Percentiles rank a stretch among this genome's conserved stretches.
Evolutionary conservation across 2,113 vertebrate species (phyloP).

Genomic region (Thomomys bottae): DNA sequence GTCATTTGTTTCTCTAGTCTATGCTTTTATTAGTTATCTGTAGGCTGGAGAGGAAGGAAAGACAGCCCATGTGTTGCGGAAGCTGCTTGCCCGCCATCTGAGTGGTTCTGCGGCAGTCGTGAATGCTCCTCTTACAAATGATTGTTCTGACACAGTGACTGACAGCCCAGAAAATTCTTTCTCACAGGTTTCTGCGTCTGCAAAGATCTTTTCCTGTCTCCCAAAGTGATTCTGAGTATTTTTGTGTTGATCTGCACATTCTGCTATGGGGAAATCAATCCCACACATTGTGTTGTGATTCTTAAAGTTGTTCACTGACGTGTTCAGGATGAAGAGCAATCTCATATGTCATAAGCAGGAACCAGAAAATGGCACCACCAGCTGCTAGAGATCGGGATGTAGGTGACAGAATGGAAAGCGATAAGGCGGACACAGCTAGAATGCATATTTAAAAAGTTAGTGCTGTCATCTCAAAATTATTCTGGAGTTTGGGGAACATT

Average conservation of each 20-base stretch:
- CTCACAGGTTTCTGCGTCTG: slow-evolving; percentile 30
- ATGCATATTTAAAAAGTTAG: background rate
- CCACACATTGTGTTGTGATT: background rate
- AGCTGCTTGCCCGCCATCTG: slow-evolving; percentile 41
- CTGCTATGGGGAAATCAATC: background rate
- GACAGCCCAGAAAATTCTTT: slow-evolving; percentile 25
- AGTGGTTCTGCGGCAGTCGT: slow-evolving; percentile 46
- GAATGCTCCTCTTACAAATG: slow-evolving; percentile 32
- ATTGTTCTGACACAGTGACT: slow-evolving; percentile 56
- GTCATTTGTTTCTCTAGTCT: slow-evolving; percentile 25
- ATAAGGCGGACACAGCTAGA: background rate
- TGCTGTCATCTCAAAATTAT: background rate
- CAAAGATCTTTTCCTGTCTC: background rate
- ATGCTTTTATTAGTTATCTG: background rate
- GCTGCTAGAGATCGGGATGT: background rate
- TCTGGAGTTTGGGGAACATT: background rate
- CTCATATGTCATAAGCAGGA: background rate
- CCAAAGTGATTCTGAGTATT: background rate
- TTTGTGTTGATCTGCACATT: background rate
- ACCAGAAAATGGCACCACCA: background rate
- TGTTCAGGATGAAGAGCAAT: background rate
- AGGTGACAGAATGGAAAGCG: background rate
- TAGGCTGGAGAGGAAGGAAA: background rate
- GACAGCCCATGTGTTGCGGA: background rate
- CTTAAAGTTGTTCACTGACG: slow-evolving; percentile 8